Evolutionary conservation across 1,140 invertebrate species (phyloP).

Genomic region (Caenorhabditis brenneri): DNA sequence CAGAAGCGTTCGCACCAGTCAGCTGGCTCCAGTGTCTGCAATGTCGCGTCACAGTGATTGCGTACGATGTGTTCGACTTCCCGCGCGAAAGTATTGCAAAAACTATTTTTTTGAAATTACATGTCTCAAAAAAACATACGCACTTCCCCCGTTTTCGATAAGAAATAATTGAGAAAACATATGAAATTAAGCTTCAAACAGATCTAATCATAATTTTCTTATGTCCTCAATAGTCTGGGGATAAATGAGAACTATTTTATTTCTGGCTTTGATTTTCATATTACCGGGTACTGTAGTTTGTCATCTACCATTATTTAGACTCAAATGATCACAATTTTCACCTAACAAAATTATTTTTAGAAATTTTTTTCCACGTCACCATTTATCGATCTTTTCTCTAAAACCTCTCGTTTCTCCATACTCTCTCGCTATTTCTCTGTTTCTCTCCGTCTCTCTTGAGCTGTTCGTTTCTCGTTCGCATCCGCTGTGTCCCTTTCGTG

Average conservation of each 20-base stretch:
- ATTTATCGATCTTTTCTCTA: conserved; percentile 18
- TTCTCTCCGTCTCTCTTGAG: conserved; percentile 31
- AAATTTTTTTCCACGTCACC: conserved; percentile 22
- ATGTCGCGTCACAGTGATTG: background rate
- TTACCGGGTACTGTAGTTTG: background rate
- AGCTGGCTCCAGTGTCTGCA: conserved; percentile 12
- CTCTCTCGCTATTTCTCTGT: conserved; percentile 10
- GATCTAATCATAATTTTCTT: too few species aligned
- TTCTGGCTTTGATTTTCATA: background rate
- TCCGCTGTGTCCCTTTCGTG: background rate
- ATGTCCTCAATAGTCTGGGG: too few species aligned
- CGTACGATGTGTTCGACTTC: background rate
- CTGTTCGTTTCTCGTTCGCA: background rate
- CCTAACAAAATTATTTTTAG: background rate
- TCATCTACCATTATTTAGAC: background rate
- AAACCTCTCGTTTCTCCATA: background rate
- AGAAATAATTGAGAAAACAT: too few species aligned
- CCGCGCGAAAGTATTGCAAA: background rate
- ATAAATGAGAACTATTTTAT: conserved; percentile 12
- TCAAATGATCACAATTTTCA: background rate
- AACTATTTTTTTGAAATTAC: too few species aligned
- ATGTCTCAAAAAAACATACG: too few species aligned
- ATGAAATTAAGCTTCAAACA: too few species aligned
- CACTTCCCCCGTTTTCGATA: too few species aligned
- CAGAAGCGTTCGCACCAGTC: background rate